Evolutionary conservation across 2,888 invertebrate species (phyloP).

Genomic region (Colostygia pectinataria): DNA sequence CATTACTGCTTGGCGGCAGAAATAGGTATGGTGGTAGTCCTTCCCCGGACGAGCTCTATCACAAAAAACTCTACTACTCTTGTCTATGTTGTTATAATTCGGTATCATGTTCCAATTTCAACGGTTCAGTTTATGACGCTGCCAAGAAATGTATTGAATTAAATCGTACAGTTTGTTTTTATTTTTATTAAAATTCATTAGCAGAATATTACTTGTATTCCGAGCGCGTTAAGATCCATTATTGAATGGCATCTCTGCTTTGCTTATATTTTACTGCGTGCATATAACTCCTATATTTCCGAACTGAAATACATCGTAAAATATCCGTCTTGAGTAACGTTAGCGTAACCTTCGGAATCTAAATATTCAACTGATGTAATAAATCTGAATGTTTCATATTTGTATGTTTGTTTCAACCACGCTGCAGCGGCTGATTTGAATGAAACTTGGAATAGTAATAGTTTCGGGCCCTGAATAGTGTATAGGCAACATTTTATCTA

Average conservation of each 20-base stretch:
- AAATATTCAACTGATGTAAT: background rate
- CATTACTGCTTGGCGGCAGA: too few species aligned
- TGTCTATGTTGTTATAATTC: conserved; percentile 1
- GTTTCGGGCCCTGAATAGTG: too few species aligned
- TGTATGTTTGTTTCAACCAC: too few species aligned
- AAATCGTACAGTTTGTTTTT: background rate
- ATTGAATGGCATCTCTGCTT: conserved; percentile 1
- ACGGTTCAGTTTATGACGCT: background rate
- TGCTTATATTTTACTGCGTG: conserved; percentile 25
- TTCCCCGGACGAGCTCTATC: too few species aligned
- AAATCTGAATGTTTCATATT: too few species aligned
- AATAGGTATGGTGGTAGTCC: too few species aligned
- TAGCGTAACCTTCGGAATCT: conserved; percentile 20
- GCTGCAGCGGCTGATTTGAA: too few species aligned
- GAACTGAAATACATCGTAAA: conserved; percentile 31
- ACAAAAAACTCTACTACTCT: too few species aligned
- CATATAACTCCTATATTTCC: conserved; percentile 23
- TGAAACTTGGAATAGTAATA: too few species aligned
- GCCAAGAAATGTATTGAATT: background rate
- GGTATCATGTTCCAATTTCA: background rate
- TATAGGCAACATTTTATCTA: too few species aligned
- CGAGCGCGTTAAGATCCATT: background rate
- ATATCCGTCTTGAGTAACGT: conserved; percentile 23
- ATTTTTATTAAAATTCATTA: background rate
- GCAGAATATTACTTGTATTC: conserved; percentile 1